Percentiles rank a stretch among this genome's conserved stretches.
These are phyloP conservation scores for Meganola albula DNA, from an alignment of 2,888 invertebrate species.

Conservation along the genomic window DNA sequence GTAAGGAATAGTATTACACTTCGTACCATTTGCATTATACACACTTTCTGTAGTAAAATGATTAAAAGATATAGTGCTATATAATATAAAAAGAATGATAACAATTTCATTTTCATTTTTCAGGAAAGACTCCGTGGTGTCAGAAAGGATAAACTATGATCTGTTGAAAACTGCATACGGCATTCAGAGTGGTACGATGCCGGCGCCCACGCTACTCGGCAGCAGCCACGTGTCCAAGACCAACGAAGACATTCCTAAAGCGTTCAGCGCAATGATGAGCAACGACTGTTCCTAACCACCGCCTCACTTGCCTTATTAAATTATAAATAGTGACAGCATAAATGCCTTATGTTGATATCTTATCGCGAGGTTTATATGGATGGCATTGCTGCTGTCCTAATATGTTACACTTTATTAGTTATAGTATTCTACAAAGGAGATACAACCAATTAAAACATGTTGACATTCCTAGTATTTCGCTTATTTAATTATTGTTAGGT, in stretches of 20 bases:
- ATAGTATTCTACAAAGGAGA: slow-evolving; percentile 8
- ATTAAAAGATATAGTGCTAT: too few relatives aligned
- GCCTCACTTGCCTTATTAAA: slow-evolving; percentile 10
- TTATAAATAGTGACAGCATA: slow-evolving; percentile 29
- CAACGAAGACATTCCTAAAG: slow-evolving; percentile 89
- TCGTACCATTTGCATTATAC: too few relatives aligned
- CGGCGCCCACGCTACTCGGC: slow-evolving; percentile 88
- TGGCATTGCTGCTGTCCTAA: slow-evolving; percentile 11
- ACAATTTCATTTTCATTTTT: slow-evolving; percentile 29
- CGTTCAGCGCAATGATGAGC: slow-evolving; percentile 79
- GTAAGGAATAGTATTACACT: too few relatives aligned
- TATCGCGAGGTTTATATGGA: slow-evolving; percentile 21
- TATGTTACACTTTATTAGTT: slow-evolving; percentile 16
- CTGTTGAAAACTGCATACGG: slow-evolving; percentile 85
- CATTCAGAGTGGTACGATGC: slow-evolving; percentile 83
- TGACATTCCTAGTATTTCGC: too few relatives aligned
- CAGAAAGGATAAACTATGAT: slow-evolving; percentile 94
- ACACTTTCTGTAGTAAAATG: too few relatives aligned
- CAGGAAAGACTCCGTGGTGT: slow-evolving; percentile 92
- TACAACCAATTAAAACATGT: slow-evolving; percentile 4
- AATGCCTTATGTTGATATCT: slow-evolving; percentile 38
- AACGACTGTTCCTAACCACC: slow-evolving; percentile 61
- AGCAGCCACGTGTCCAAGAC: slow-evolving; percentile 85
- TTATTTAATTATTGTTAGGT: too few relatives aligned
- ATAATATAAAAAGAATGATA: too few relatives aligned